Evolutionary conservation across 2,113 vertebrate species (phyloP), one percentile per base, ranked within the genome.

Genomic region (Lota lota): DNA sequence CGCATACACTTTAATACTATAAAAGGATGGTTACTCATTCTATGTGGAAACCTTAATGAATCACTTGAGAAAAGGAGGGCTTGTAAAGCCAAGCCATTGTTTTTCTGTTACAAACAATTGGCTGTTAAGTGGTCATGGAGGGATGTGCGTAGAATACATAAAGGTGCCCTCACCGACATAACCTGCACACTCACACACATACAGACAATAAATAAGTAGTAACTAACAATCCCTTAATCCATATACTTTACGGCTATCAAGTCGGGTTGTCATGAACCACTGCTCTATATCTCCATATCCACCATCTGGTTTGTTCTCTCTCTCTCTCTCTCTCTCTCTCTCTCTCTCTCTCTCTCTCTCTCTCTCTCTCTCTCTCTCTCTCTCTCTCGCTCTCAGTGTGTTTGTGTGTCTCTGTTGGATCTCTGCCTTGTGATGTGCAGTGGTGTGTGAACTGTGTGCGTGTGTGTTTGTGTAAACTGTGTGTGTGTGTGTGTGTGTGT

Each of bases 211-310:
- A 19, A 66, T 64, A 66, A 57, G 59, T 65, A 66, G 68, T 17
- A 53, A 82, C 65, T 85, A 86, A 75, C 85, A 86, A 84, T 57
- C 69, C 50, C 51, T 69, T 85, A 63, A 74, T 82, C 83, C 72
- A 74, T 73, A 83, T 72, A 73, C 54, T 78, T 66, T 66, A 65
- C 73, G 67, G 53, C 18, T 79, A 77, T 54, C 70, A 18, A 56
- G 65, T 71, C 77, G 60, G 79, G 18, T 66, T 57, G 47, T 68
- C 63, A 73, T 19, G 79, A 72, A 81, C 69, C 80, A 68, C 72
- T 65, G 61, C 71, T 58, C 77, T 72, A 68, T 59, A 28, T 50
- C 70, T 53, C 64, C 74, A 66, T 71, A 78, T 66, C 67, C 71
- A 68, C 83, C 86, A 88, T 89, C 83, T 87, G 81, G 63, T 70